Conservation (phyloP, 2,888 invertebrate genomes). For the Lapara coniferarum region DNA sequence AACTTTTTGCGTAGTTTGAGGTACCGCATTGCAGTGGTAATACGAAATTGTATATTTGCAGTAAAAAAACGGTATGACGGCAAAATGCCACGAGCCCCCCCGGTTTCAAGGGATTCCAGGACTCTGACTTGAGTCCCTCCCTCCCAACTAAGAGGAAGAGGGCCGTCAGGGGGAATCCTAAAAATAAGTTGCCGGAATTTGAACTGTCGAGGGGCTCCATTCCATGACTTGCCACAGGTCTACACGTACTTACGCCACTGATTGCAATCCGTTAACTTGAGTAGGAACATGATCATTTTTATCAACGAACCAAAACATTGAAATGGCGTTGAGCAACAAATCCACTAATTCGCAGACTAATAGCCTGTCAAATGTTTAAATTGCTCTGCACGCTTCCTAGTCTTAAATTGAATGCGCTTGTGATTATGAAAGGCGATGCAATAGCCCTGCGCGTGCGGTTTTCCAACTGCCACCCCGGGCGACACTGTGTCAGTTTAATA, state of each 20-base stretch:
- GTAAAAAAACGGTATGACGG: neutral
- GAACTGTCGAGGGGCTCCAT: too few species aligned
- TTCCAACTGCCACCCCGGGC: constrained; percentile 25
- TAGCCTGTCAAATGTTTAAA: constrained; percentile 74
- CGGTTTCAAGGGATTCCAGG: too few species aligned
- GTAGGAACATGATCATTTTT: neutral
- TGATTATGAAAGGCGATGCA: constrained; percentile 59
- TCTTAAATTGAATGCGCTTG: constrained; percentile 75
- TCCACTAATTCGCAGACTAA: constrained; percentile 51
- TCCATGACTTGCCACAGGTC: too few species aligned
- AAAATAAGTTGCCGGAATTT: too few species aligned
- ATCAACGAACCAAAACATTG: neutral
- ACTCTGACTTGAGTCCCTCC: too few species aligned
- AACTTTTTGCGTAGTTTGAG: neutral
- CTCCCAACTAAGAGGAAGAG: too few species aligned
- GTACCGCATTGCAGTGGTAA: neutral
- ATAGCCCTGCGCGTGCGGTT: constrained; percentile 41
- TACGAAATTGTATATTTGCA: neutral
- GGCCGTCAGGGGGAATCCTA: too few species aligned
- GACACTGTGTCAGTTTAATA: constrained; percentile 21
- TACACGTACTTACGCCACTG: too few species aligned
- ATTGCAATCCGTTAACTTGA: neutral
- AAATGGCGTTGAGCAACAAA: constrained; percentile 20
- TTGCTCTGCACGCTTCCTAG: constrained; percentile 65
- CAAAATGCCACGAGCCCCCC: too few species aligned